Base-by-base conservation (phyloP, 2,888 invertebrate genomes). In the Andrena marginata region DNA sequence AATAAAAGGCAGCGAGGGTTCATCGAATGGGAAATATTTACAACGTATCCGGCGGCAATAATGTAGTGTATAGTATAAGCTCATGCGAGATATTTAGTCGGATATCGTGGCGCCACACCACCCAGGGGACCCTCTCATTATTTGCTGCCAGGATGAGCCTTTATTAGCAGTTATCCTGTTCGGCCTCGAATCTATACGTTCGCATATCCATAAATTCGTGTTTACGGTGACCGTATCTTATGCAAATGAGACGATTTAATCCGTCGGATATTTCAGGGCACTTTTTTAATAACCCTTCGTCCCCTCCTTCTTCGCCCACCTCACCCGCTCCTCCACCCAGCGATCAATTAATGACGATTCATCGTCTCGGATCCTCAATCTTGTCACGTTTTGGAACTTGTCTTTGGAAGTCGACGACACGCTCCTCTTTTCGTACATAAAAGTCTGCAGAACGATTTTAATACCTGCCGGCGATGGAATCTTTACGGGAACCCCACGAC, bases 211-310 rank as follows among this genome's bases (percentile, higher is more conserved):
- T 94, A 93, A 94, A 94, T 93, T 94, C 89, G 90, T 89, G 90
- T 93, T 93, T 92, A 93, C 92, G 91, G 89, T 92, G 90, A 92
- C 89, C 92, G 91, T 92, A 92, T 92, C 92, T 93, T 94, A 94
- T 94, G 94, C 92, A 94, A 94, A 94, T 93, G 89, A 93, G 93
- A 91, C 92, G 93, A 93, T 94, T 93, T 92, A 92, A 93, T 93
- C 91, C 91, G 87, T 88, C 85, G 88, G 91, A 91, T 92, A 92
- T 91, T 92, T 92, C 90, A 91, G 90, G 88, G 92, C 90, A 91
- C 56, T 56, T 93, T 93, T 92, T 93, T 93, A 93, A 92, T 92
- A 92, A 92, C 90, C 89, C 82, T 74, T 60, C 84, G 69, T 35
- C 60, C 78, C 63, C 29, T n/a, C 23, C 51, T 29, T 7, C 49